A percentile compares a stretch with the other conserved stretches of the same genome.
These are phyloP conservation scores for Albula glossodonta DNA, from an alignment of 2,113 vertebrate genomes.

Conservation along the genomic window DNA sequence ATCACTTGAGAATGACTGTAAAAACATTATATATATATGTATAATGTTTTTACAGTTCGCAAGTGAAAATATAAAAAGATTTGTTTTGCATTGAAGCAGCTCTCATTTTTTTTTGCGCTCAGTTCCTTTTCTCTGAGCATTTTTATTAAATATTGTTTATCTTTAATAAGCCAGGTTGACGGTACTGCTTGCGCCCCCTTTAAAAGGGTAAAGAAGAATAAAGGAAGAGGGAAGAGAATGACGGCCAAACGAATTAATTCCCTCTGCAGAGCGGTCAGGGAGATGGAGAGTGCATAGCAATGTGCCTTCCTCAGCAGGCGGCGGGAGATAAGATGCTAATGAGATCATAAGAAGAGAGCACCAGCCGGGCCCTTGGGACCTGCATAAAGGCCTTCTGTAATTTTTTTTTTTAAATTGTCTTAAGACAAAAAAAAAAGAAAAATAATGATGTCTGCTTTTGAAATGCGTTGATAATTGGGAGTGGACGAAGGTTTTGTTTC, in stretches of 20 bases:
- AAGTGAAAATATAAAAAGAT: too few species aligned
- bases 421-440: conserved; percentile 61
- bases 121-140: conserved; percentile 42
- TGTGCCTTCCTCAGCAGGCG: conserved; percentile 85
- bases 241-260: conserved; percentile 78
- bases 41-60: background rate
- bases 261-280: conserved; percentile 84
- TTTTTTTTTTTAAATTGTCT: conserved; percentile 64
- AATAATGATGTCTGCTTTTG: conserved; percentile 84
- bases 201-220: conserved; percentile 56
- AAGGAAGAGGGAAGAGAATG: conserved; percentile 48
- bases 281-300: conserved; percentile 89
- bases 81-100: background rate
- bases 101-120: conserved; percentile 24
- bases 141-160: conserved; percentile 69
- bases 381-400: conserved; percentile 80
- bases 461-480: conserved; percentile 90
- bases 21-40: background rate
- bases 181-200: conserved; percentile 56
- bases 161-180: conserved; percentile 78
- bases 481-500: conserved; percentile 62
- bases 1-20: too few species aligned
- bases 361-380: conserved; percentile 82
- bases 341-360: conserved; percentile 87
- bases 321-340: conserved; percentile 86